Conservation (phyloP, 2,888 invertebrate genomes). For the Dascillus cervinus region DNA sequence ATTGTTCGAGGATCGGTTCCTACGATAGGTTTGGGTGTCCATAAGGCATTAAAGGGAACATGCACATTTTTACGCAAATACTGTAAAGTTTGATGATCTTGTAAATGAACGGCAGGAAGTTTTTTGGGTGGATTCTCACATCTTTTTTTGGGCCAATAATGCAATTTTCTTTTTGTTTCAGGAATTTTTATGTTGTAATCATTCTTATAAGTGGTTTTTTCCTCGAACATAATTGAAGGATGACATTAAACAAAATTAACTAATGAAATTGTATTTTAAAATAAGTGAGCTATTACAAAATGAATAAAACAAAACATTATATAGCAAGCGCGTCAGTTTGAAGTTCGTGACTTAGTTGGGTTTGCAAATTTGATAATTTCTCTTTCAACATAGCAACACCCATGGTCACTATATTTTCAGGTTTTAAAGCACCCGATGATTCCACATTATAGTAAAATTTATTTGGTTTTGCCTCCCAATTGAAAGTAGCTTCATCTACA, state of each 20-base stretch:
- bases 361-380: constrained; percentile 92
- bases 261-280: too few species aligned
- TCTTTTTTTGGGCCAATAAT: constrained; percentile 17
- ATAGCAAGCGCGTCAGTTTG: constrained; percentile 77
- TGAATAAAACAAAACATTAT: constrained; percentile 37
- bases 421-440: constrained; percentile 86
- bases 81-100: constrained; percentile 31
- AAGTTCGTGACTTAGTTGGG: constrained; percentile 80
- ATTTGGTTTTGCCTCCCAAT: constrained; percentile 91
- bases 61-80: constrained; percentile 24
- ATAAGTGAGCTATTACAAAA: constrained; percentile 5
- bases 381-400: constrained; percentile 90
- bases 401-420: constrained; percentile 95
- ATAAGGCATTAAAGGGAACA: constrained; percentile 33
- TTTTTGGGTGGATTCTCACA: constrained; percentile 18
- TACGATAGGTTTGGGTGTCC: constrained; percentile 31
- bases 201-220: constrained; percentile 28
- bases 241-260: too few species aligned
- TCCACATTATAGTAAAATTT: constrained; percentile 98
- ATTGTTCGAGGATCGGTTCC: constrained; percentile 26
- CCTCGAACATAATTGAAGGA: constrained; percentile 26
- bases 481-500: constrained; percentile 81
- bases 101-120: constrained; percentile 13
- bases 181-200: constrained; percentile 26
- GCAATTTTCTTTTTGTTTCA: constrained; percentile 8